Conservation (phyloP, 2,888 invertebrate genomes). For the Gerosis bhagava region DNA sequence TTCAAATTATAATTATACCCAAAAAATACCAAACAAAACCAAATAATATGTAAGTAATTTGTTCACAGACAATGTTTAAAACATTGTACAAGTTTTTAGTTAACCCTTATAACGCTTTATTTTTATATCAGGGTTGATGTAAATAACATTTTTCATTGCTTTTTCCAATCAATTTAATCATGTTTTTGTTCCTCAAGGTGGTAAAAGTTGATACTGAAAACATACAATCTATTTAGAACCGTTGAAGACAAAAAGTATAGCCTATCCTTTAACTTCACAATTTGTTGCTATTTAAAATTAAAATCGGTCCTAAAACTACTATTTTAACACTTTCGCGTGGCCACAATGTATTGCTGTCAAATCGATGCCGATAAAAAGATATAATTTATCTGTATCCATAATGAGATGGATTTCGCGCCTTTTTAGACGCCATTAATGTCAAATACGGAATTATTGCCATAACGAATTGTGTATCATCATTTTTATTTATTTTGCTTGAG, state of each 20-base stretch:
- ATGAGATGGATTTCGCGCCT: slow-evolving; percentile 29
- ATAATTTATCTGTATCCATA: slow-evolving; percentile 29
- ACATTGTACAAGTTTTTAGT: no score
- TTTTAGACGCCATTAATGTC: slow-evolving; percentile 27
- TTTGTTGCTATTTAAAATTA: slow-evolving; percentile 22
- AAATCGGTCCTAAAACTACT: slow-evolving; percentile 19
- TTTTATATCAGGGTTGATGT: slow-evolving; percentile 10
- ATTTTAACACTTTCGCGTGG: slow-evolving; percentile 22
- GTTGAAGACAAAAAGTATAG: slow-evolving; percentile 13
- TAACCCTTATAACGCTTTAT: slow-evolving; percentile 10
- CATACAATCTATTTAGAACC: no score
- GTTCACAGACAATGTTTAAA: no score
- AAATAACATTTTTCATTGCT: slow-evolving; percentile 9
- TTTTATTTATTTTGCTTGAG: slow-evolving; percentile 23
- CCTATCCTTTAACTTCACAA: slow-evolving; percentile 9
- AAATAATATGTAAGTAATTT: no score
- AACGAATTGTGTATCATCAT: slow-evolving; percentile 24
- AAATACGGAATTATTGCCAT: slow-evolving; percentile 25
- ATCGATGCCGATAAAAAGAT: slow-evolving; percentile 22
- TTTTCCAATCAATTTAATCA: slow-evolving; percentile 14
- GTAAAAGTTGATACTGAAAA: slow-evolving; percentile 13
- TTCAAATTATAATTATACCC: no score
- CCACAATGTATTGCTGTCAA: slow-evolving; percentile 24
- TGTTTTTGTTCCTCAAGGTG: slow-evolving; percentile 22
- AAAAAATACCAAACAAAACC: no score